Evolutionary conservation across 2,888 invertebrate species (phyloP).

Genomic region (Rhorus exstirpatorius): DNA sequence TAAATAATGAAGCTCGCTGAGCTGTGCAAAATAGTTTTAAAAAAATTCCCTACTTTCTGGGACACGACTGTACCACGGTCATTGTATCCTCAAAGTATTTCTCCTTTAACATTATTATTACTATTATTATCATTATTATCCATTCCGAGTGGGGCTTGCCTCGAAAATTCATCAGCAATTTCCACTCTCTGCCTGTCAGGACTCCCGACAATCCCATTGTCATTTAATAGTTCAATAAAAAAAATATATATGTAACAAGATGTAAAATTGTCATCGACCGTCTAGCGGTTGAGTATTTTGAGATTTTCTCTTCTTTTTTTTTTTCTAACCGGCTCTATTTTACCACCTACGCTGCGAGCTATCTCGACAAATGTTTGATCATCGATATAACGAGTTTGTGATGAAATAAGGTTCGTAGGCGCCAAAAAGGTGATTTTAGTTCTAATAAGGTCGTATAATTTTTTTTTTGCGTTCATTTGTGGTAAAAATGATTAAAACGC

Average conservation of each 20-base stretch:
- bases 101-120: neutral
- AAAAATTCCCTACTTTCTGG: too few species aligned
- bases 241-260: conserved; percentile 26
- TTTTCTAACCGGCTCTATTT: neutral
- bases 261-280: conserved; percentile 12
- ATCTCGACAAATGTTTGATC: conserved; percentile 1
- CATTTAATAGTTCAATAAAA: conserved; percentile 7
- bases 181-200: conserved; percentile 2
- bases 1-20: too few species aligned
- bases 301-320: conserved; percentile 18
- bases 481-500: too few species aligned
- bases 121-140: neutral
- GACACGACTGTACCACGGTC: too few species aligned
- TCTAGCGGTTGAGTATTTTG: conserved; percentile 20
- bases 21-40: too few species aligned
- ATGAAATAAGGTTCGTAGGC: too few species aligned
- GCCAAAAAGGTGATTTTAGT: too few species aligned
- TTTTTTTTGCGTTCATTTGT: too few species aligned
- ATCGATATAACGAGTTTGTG: neutral
- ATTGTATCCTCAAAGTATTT: neutral
- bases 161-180: neutral
- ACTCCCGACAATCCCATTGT: neutral
- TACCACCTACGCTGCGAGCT: neutral
- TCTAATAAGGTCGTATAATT: too few species aligned
- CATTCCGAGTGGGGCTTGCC: neutral